These are phyloP conservation scores for Bellardia pandia DNA, from an alignment of 2,888 invertebrate species.

Conservation along the genomic window DNA sequence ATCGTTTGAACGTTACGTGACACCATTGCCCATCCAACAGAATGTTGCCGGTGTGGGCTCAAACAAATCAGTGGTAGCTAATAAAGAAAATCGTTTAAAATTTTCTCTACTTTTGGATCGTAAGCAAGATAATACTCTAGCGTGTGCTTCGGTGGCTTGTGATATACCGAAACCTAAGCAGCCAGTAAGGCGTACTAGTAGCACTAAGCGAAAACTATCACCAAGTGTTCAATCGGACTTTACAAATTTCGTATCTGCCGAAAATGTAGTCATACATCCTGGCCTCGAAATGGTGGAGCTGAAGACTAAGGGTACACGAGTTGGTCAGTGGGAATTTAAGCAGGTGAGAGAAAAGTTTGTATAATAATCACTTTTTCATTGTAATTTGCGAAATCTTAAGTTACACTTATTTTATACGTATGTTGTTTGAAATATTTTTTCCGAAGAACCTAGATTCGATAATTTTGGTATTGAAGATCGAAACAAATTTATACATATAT, in stretches of 20 bases:
- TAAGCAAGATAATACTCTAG: slow-evolving; percentile 92
- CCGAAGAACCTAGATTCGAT: no score
- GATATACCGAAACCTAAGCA: slow-evolving; percentile 87
- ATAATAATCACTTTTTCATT: no score
- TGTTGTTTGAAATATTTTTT: no score
- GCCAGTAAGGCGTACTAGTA: slow-evolving; percentile 88
- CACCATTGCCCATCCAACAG: slow-evolving; percentile 73
- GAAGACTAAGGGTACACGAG: slow-evolving; percentile 86
- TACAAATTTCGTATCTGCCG: slow-evolving; percentile 86
- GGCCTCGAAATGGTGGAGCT: slow-evolving; percentile 88
- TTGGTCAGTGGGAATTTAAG: slow-evolving; percentile 89
- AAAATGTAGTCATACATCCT: slow-evolving; percentile 86
- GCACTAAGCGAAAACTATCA: slow-evolving; percentile 89
- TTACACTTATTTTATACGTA: no score
- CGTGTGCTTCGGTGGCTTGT: slow-evolving; percentile 90
- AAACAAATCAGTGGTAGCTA: slow-evolving; percentile 75
- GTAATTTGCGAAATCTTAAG: no score
- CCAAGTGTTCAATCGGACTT: slow-evolving; percentile 88
- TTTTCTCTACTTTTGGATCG: slow-evolving; percentile 90
- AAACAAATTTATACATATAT: no score
- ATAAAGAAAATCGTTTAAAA: slow-evolving; percentile 81
- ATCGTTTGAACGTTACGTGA: slow-evolving; percentile 86
- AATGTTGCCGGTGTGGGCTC: slow-evolving; percentile 29
- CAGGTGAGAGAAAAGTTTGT: slow-evolving; percentile 84
- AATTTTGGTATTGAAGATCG: no score